These are phyloP conservation scores for Limnephilus marmoratus DNA, from an alignment of 2,888 invertebrate species.

Conservation along the genomic window DNA sequence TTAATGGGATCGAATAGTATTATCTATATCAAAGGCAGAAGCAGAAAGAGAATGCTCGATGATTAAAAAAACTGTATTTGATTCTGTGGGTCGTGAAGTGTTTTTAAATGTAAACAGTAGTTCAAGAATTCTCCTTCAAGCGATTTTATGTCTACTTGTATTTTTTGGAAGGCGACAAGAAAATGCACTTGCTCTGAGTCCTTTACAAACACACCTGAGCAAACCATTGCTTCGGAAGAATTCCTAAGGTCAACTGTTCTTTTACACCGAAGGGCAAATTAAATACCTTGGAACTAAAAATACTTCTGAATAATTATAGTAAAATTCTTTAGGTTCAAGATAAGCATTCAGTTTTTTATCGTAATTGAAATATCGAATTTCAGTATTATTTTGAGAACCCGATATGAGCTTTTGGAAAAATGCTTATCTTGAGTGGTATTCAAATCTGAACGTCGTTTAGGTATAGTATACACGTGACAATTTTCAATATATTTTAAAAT, in stretches of 20 bases:
- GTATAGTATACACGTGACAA: not conserved
- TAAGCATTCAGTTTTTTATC: not conserved
- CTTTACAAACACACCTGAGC: conserved; percentile 42
- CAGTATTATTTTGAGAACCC: not conserved
- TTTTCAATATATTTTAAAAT: not conserved
- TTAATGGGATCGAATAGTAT: not conserved
- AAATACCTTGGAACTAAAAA: not conserved
- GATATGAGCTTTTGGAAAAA: not conserved
- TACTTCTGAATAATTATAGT: not conserved
- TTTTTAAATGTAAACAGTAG: not conserved
- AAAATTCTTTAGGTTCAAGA: not conserved
- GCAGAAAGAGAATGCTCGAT: not conserved
- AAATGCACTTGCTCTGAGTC: conserved; percentile 41
- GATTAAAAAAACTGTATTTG: not conserved
- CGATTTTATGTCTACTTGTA: not conserved
- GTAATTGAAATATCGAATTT: not conserved
- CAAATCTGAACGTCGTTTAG: not conserved
- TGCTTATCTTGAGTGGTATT: not conserved
- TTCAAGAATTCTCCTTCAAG: not conserved
- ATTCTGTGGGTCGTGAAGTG: not conserved
- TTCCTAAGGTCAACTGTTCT: not conserved
- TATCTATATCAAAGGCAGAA: not conserved
- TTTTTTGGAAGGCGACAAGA: conserved; percentile 36
- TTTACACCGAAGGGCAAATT: not conserved
- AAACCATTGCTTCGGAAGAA: not conserved